Base-by-base conservation (phyloP, 1,140 invertebrate species). In the Megathymus violae region DNA sequence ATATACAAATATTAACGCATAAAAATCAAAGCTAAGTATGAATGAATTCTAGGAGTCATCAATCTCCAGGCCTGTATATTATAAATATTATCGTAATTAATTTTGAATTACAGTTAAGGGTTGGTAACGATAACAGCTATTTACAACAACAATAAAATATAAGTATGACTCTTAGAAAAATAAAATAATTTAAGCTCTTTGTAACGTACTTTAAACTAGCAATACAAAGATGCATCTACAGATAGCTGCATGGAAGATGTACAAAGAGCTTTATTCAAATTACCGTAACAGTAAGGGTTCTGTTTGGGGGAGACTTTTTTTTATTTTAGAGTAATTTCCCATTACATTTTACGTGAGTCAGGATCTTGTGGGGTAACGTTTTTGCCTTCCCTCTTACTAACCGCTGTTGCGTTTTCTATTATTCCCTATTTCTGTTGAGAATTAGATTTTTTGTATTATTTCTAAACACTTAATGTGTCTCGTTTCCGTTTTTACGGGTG, bases 291-390 rank as follows among this genome's bases (percentile, higher is more conserved):
- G 80, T 83, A 76, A 85, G 85, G 87, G 80, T 78, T 78, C 76
- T 67, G 46, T 63, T 71, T 43, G 76, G 77, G 83, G 84, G 80
- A 75, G 73, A 68, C 67, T 81, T 87, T 87, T 48, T 85, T 88
- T 90, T 90, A 88, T 89, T 89, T 90, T 90, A 90, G 77, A 89
- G 88, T 89, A 89, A 89, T 90, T 89, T 89, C 80, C 82, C 82
- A 88, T 90, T 90, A 88, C 85, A 82, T 85, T 86, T 85, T 90
- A 88, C 85, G 88, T 87, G 87, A 88, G 73, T 74, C 80, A 73
- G 69, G 68, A 69, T 67, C 60, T 76, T 80, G 80, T 83, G 83
- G 88, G 88, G 85, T 82, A 76, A 62, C 58, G 65, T 83, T 88
- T 89, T 89, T 86, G 64, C 67, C 44, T 69, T 70, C 67, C 67